Percentiles rank a stretch among this genome's conserved stretches.
These are phyloP conservation scores for Solen grandis DNA, from an alignment of 1,140 invertebrate species.

Conservation along the genomic window DNA sequence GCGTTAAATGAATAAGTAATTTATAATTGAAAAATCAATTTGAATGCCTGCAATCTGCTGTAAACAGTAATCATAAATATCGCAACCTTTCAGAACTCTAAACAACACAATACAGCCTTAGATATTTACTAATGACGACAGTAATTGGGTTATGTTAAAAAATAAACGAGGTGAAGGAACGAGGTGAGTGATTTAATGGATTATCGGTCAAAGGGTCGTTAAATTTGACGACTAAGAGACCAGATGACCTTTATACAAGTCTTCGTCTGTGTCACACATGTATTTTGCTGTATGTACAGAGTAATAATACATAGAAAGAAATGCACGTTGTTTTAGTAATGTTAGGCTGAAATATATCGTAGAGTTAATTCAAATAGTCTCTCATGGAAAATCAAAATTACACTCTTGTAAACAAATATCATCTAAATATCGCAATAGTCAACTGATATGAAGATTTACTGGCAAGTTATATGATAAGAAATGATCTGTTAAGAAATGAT, in stretches of 20 bases:
- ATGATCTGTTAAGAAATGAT: not conserved
- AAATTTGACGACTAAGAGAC: not conserved
- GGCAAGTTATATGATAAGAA: not conserved
- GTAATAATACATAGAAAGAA: not conserved
- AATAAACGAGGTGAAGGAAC: too few species aligned
- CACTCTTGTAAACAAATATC: conserved; percentile 2
- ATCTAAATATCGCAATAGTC: conserved; percentile 7
- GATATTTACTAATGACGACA: too few species aligned
- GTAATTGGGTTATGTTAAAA: too few species aligned
- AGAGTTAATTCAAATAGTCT: not conserved
- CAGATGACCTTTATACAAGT: not conserved
- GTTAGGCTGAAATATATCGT: not conserved
- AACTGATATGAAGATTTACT: too few species aligned
- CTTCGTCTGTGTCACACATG: not conserved
- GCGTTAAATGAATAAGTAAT: too few species aligned
- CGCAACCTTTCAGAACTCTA: too few species aligned
- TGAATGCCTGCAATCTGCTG: too few species aligned
- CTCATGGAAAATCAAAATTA: not conserved
- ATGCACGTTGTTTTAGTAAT: not conserved
- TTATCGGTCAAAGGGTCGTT: too few species aligned
- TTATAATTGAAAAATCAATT: too few species aligned
- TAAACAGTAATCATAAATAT: too few species aligned
- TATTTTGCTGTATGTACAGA: not conserved
- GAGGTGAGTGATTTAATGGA: too few species aligned
- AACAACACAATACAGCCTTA: too few species aligned